Base-by-base conservation (phyloP, 2,113 vertebrate species). In the Holacanthus passer region DNA sequence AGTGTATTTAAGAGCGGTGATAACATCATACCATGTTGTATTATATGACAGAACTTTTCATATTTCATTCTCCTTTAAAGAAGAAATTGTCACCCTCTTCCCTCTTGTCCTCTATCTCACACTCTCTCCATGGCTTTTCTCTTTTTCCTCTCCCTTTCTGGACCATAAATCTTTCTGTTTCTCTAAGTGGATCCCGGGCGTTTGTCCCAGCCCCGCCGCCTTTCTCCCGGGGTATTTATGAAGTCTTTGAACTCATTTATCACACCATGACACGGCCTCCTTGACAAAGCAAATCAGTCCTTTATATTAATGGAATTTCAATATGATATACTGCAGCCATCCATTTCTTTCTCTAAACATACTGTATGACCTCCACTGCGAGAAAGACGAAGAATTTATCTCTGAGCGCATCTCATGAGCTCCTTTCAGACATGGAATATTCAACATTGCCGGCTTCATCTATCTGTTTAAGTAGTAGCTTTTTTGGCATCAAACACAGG, bases 101-200 rank as follows among this genome's bases (percentile, higher is more conserved):
- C n/a, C 14, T 32, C 11, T 50, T 73, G 65, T 71, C 70, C 48
- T 79, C 43, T 52, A 37, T 67, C 55, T 69, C 56, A 52, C 41
- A 62, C 77, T 73, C 62, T 82, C 56, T 71, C 39, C 63, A 16
- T 70, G 73, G 48, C 43, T 84, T 79, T 79, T 79, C 63, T 81
- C 43, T 45, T 41, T 77, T 65, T 85, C 56, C 66, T 77, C 73
- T 67, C 64, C 32, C 43, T 77, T 82, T 74, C 63, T 68, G 53
- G 50, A 56, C 22, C 68, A 90, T 91, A 91, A 90, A 94, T 91
- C 91, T 91, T 64, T 37, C 41, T 62, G 43, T 81, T 82, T 80
- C 81, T 91, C 87, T 91, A 92, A 94, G 89, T 92, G 90, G 90
- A 91, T 94, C 87, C 80, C 75, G 89, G 92, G 88, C 84, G 3